Evolutionary conservation across 2,797 vertebrate genomes (phyloP).

Genomic region (Chaetophractus vellerosus): DNA sequence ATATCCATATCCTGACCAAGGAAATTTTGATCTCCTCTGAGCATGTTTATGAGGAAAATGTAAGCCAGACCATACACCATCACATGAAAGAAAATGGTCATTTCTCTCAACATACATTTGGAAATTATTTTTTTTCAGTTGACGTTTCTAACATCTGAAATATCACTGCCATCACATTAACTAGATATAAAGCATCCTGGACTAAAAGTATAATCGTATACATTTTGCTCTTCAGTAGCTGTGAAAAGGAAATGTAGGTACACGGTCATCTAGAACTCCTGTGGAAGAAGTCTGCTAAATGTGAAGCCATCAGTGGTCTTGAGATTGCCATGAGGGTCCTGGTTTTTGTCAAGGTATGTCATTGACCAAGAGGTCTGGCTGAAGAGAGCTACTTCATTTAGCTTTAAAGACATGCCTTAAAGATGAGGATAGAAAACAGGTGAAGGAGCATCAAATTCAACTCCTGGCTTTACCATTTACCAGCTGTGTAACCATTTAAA

Average conservation of each 20-base stretch:
- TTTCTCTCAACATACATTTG: slow-evolving; percentile 47
- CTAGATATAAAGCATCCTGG: not conserved
- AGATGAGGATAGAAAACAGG: not conserved
- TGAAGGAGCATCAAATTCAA: slow-evolving; percentile 46
- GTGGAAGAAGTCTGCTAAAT: slow-evolving; percentile 20
- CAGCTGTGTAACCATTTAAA: slow-evolving; percentile 72
- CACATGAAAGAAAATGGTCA: slow-evolving; percentile 38
- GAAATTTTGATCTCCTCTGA: slow-evolving; percentile 25
- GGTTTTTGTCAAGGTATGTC: slow-evolving; percentile 59
- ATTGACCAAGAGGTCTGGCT: not conserved
- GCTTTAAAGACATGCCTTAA: slow-evolving; percentile 55
- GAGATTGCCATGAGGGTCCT: not conserved
- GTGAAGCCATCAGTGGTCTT: not conserved
- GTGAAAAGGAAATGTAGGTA: slow-evolving; percentile 15
- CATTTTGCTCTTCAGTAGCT: slow-evolving; percentile 54
- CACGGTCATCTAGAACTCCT: slow-evolving; percentile 45
- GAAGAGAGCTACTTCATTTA: slow-evolving; percentile 32
- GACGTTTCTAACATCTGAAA: slow-evolving; percentile 57
- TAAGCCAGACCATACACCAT: slow-evolving; percentile 27
- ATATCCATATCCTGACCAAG: not conserved
- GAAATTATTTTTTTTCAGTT: slow-evolving; percentile 71
- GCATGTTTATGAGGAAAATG: slow-evolving; percentile 58
- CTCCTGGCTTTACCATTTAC: slow-evolving; percentile 53
- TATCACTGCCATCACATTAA: slow-evolving; percentile 60
- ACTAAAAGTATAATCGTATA: slow-evolving; percentile 48